phyloP scores from a whole-genome alignment of 2,113 vertebrate genomes.

The Mixornis gularis region DNA sequence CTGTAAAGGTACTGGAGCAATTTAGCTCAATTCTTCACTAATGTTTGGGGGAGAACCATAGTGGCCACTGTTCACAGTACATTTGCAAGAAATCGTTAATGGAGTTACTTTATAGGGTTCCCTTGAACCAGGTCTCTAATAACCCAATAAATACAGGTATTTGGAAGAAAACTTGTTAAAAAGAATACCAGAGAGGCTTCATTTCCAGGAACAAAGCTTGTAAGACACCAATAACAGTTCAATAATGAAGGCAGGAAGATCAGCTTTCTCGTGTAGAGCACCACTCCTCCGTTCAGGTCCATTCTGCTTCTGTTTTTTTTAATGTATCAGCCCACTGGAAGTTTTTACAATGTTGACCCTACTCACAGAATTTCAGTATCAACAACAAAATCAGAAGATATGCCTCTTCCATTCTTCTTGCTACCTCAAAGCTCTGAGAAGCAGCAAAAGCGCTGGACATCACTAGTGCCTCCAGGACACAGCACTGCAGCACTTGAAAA shows the following conservation, averaged over 20 bases:
- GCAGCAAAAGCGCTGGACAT: background rate
- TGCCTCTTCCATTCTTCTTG: background rate
- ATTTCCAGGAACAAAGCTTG: fast-evolving
- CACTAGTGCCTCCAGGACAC: background rate
- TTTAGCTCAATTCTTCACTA: background rate
- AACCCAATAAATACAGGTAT: background rate
- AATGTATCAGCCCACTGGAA: background rate
- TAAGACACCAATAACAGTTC: background rate
- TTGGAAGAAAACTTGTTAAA: fast-evolving
- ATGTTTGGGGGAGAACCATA: background rate
- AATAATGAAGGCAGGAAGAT: background rate
- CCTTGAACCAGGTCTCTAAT: background rate
- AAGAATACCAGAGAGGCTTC: background rate
- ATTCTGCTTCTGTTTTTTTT: background rate
- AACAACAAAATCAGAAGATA: background rate
- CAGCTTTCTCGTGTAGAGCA: background rate
- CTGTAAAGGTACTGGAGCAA: background rate
- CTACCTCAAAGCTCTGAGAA: background rate
- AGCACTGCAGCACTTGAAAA: background rate
- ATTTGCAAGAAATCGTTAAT: background rate
- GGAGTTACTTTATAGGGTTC: background rate
- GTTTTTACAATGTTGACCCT: background rate
- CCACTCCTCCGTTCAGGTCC: background rate
- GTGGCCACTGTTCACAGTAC: background rate
- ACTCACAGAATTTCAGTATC: background rate